Conservation (phyloP, 2,888 invertebrate species). For the Oscheius sp. region DNA sequence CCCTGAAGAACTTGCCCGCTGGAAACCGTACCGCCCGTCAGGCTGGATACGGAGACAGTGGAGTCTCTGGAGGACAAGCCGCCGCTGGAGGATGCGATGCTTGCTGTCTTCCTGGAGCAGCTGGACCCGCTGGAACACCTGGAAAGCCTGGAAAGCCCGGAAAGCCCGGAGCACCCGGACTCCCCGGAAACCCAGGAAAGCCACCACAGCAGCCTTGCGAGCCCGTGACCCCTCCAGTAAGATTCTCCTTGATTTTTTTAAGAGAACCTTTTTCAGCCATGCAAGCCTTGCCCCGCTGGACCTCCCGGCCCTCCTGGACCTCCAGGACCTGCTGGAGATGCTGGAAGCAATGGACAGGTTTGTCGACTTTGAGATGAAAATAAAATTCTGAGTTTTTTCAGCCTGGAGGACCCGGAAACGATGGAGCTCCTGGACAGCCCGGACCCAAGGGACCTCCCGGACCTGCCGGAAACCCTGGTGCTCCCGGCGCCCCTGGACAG, state of each 20-base stretch:
- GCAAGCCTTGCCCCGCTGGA: conserved; percentile 66
- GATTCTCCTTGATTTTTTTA: too few relatives aligned
- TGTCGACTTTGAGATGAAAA: too few relatives aligned
- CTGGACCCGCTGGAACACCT: conserved; percentile 59
- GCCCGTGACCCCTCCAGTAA: conserved; percentile 64
- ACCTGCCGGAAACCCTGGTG: conserved; percentile 63
- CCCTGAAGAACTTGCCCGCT: conserved; percentile 58
- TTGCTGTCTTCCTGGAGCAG: conserved; percentile 65
- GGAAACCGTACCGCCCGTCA: conserved; percentile 64
- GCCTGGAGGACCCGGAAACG: conserved; percentile 58
- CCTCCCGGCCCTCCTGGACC: conserved; percentile 62
- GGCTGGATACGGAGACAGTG: conserved; percentile 38
- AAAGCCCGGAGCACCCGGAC: conserved; percentile 66
- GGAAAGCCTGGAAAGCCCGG: conserved; percentile 62
- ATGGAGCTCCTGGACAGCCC: conserved; percentile 51
- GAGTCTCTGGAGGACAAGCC: conserved; percentile 36
- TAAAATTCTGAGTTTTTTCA: too few relatives aligned
- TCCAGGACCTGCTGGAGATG: conserved; percentile 58
- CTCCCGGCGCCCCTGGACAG: conserved; percentile 60
- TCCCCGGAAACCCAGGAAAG: conserved; percentile 62
- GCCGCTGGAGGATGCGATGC: conserved; percentile 63
- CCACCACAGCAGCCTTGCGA: conserved; percentile 68
- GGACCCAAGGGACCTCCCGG: conserved; percentile 58
- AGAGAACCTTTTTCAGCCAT: too few relatives aligned
- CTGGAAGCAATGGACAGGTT: conserved; percentile 53